phyloP scores from a whole-genome alignment of 1,140 invertebrate genomes.

The silkworm (Bombyx mori) region ASM3026992v2 NC_085116.1:6463001-6463500 shows the following conservation, averaged over 20 bases:
- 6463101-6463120: slow-evolving; percentile 94
- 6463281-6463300: slow-evolving; percentile 97
- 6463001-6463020: slow-evolving; percentile 93
- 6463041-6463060: slow-evolving; percentile 97
- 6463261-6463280: slow-evolving; percentile 97
- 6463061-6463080: slow-evolving; percentile 99
- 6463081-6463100: slow-evolving; percentile 97
- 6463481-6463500: too few relatives aligned
- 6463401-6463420: slow-evolving; percentile 87
- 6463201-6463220: slow-evolving; percentile 95
- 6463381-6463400: slow-evolving; percentile 94
- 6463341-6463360: slow-evolving; percentile 95
- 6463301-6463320: slow-evolving; percentile 87
- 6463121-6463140: slow-evolving; percentile 95
- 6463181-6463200: slow-evolving; percentile 96
- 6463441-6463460: neutral
- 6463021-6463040: slow-evolving; percentile 95
- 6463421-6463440: slow-evolving; percentile 3
- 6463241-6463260: slow-evolving; percentile 97
- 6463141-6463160: slow-evolving; percentile 95
- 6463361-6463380: slow-evolving; percentile 92
- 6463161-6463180: slow-evolving; percentile 98
- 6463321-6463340: slow-evolving; percentile 96
- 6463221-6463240: slow-evolving; percentile 98
- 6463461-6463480: too few relatives aligned